phyloP scores from a whole-genome alignment of 2,113 vertebrate genomes.

The Phodopus roborovskii region DNA sequence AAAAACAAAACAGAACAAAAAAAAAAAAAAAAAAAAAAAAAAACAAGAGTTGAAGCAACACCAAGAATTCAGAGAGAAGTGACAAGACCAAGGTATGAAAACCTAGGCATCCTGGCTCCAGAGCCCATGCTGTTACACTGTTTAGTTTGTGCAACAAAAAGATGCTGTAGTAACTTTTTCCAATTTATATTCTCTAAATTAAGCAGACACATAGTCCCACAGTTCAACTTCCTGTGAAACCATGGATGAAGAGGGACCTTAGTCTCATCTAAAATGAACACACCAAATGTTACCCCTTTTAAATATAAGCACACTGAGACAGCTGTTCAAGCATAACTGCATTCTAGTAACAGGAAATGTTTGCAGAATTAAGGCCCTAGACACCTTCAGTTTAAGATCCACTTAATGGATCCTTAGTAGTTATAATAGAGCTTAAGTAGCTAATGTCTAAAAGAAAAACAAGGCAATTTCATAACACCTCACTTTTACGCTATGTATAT shows the following conservation, averaged over 20 bases:
- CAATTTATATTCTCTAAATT: constrained; percentile 46
- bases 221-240: constrained; percentile 49
- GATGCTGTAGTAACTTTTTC: background rate
- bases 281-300: constrained; percentile 48
- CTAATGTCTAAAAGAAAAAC: constrained; percentile 62
- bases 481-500: constrained; percentile 32
- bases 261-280: constrained; percentile 26
- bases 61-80: background rate
- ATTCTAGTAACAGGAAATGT: constrained; percentile 65
- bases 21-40: background rate
- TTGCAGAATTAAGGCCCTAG: constrained; percentile 40
- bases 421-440: constrained; percentile 23
- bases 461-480: constrained; percentile 39
- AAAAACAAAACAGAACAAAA: background rate
- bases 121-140: background rate
- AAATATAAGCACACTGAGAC: constrained; percentile 46
- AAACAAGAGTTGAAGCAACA: constrained; percentile 14
- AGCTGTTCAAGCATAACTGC: constrained; percentile 18
- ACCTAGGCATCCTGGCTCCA: background rate
- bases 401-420: constrained; percentile 26
- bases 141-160: background rate
- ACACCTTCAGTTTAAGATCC: constrained; percentile 35
- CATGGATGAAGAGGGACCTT: constrained; percentile 29
- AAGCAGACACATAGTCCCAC: constrained; percentile 51
- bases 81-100: constrained; percentile 6